Conservation (phyloP, 1,140 invertebrate genomes). For the Dreissena rostriformis region DNA sequence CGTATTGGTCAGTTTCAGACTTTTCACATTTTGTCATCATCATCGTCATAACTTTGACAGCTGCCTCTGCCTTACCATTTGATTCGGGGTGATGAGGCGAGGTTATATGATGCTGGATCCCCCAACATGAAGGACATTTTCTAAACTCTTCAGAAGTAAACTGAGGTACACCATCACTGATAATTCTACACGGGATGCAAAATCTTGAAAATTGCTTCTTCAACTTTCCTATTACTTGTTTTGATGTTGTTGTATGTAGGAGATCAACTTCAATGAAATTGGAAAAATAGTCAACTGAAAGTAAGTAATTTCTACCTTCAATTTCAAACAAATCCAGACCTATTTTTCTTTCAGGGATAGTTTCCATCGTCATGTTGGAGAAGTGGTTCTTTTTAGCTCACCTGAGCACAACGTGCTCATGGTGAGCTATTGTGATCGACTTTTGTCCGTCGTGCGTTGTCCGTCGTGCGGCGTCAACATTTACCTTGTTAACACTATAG, state of each 20-base stretch:
- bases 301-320: slow-evolving; percentile 59
- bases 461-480: too few relatives aligned
- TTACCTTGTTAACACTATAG: too few relatives aligned
- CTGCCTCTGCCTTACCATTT: slow-evolving; percentile 63
- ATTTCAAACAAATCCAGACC: slow-evolving; percentile 63
- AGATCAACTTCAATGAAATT: slow-evolving; percentile 80
- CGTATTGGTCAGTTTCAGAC: slow-evolving; percentile 34
- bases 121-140: slow-evolving; percentile 33
- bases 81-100: slow-evolving; percentile 46
- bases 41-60: slow-evolving; percentile 60
- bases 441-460: too few relatives aligned
- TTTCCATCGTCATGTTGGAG: slow-evolving; percentile 36
- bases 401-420: too few relatives aligned
- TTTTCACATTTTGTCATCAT: slow-evolving; percentile 57
- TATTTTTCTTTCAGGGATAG: slow-evolving; percentile 59
- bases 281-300: slow-evolving; percentile 54
- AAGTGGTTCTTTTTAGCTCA: slow-evolving; percentile 56
- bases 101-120: slow-evolving; percentile 44
- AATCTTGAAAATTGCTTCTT: slow-evolving; percentile 61
- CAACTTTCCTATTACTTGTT: slow-evolving; percentile 50
- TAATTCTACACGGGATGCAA: slow-evolving; percentile 59
- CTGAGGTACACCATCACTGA: slow-evolving; percentile 63
- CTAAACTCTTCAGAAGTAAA: slow-evolving; percentile 57
- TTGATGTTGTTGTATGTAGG: slow-evolving; percentile 41
- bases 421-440: too few relatives aligned